Conservation (phyloP, 2,113 vertebrate species). For the Cheirogaleus medius region DNA sequence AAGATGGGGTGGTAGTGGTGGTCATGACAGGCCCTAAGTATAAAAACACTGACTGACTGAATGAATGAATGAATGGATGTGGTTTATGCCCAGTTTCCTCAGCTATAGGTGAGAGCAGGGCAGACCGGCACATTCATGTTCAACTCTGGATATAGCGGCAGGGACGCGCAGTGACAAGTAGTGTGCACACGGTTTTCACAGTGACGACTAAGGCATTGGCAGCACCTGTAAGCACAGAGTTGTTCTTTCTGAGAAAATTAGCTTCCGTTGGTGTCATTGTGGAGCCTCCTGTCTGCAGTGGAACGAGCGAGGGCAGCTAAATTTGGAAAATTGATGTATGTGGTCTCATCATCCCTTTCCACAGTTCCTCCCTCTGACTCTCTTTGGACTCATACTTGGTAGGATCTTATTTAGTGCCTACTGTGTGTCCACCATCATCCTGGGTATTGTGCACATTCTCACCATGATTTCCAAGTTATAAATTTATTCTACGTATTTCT, state of each 20-base stretch:
- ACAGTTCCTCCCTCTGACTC: not conserved
- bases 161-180: no score
- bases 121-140: no score
- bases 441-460: not conserved
- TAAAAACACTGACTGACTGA: not conserved
- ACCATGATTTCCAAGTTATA: not conserved
- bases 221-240: not conserved
- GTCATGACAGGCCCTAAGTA: not conserved
- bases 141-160: rapidly evolving
- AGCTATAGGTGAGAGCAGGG: not conserved
- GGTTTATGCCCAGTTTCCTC: not conserved
- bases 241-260: not conserved
- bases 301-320: not conserved
- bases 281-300: not conserved
- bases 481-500: not conserved
- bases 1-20: no score
- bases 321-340: not conserved
- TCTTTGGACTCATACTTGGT: not conserved
- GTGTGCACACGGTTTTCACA: not conserved
- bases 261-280: not conserved
- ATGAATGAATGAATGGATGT: not conserved
- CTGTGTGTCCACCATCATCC: no score
- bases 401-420: not conserved
- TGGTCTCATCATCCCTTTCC: not conserved
- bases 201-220: rapidly evolving